Evolutionary conservation across 2,888 invertebrate genomes (phyloP), one percentile per base, ranked within the genome.

Genomic region (Opisthograptis luteolata): DNA sequence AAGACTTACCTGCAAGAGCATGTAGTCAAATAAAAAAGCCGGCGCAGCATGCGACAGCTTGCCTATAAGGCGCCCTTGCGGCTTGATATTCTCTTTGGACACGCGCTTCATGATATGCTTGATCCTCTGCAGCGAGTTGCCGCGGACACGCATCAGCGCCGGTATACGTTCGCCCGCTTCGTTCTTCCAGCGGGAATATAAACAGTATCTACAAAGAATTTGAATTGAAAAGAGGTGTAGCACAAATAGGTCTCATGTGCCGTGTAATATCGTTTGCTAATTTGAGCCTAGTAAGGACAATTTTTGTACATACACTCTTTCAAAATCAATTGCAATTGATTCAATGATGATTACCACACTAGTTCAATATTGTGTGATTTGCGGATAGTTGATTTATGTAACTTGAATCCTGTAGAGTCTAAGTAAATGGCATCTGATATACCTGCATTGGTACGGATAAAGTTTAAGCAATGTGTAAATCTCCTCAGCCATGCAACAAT

Each of bases 71-170:
- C 99, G 92, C 0, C 99, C 99, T 54, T 98, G 96, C 1, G 97
- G 97, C 81, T 99, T 99, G 3, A 99, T 97, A 72, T 98, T 99
- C 81, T 99, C 99, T 79, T 99, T 99, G 68, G 98, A 98, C 24
- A 98, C 97, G 56, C 96, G 94, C 87, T 99, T 99, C 97, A 99
- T 98, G 24, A 99, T 95, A 61, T 97, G 97, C 78, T 98, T 98
- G 35, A 98, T 96, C 71, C 96, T 94, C 73, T 98, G 98, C 61
- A 97, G 93, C 0, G 96, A 95, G 74, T 97, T 96, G 0, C 97
- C 98, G 28, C 96, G 93, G 22, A 96, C 95, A 12, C 96, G 92
- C 72, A 98, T 93, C 41, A 99, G 84, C 27, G 95, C 93, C 0
- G 99, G 96, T 81, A 98, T 97, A 32, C 95, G 89, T 50, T 93